Base-by-base conservation (phyloP, 2,113 vertebrate genomes). In the Erpornis zantholeuca region DNA sequence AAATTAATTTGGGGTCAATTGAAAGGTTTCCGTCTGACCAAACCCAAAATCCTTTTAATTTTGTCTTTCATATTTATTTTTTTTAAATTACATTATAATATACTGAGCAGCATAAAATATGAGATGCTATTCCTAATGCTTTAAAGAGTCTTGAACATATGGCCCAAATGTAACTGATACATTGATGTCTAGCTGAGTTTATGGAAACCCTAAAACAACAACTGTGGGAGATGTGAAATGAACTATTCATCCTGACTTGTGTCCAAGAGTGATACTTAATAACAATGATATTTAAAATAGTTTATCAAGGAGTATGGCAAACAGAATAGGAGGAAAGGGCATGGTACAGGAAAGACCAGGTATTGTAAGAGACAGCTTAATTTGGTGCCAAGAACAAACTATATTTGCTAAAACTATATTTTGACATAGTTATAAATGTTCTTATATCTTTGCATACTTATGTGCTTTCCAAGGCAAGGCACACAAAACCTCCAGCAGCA, bases 151-250 rank as follows among this genome's bases (percentile, higher is more conserved):
- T 90, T 94, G 86, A 91, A 95, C 80, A 88, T 88, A 71, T 92
- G 83, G 72, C 72, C 60, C 56, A 86, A 92, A 93, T 60, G 92
- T 97, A 97, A 97, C 76, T 86, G 88, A 97, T 97, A 95, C 72
- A 56, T 18, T 75, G 86, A 88, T 88, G 86, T 93, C 94, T 92
- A 93, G 77, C 92, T 96, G 92, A 81, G 92, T 92, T 97, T 95
- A 88, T 95, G 72, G 86, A 90, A 97, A 91, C 83, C 44, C 86
- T 97, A 86, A 94, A 95, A 88, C 73, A 96, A 88, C 82, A 96
- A 90, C 95, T 88, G 68, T 92, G 60, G 88, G 94, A 95, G 96
- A 95, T 0, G 0, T 71, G 80, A 96, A 96, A 94, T 78, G 72
- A 97, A n/a, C 72, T 94, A 94, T 96, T 88, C 86, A 81, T 94